Percentiles rank a stretch among this genome's conserved stretches.
These are phyloP conservation scores for Rhabdornis inornatus DNA, from an alignment of 2,113 vertebrate species.

Conservation along the genomic window DNA sequence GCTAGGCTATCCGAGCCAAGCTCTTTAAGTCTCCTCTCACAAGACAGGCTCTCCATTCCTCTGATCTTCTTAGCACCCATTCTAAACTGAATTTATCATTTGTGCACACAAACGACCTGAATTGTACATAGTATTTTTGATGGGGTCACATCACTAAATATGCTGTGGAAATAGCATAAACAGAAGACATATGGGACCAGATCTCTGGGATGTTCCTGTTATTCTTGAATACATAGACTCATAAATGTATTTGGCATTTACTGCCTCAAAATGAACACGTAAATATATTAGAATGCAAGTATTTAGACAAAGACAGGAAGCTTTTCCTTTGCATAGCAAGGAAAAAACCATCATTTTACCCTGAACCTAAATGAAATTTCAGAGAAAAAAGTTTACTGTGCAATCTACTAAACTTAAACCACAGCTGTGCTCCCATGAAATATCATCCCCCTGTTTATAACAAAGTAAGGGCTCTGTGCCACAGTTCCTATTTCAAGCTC, in stretches of 20 bases:
- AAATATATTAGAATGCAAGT: background rate
- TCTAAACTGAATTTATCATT: conserved; percentile 1
- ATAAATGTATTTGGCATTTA: background rate
- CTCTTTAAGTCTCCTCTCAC: conserved; percentile 34
- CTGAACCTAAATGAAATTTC: background rate
- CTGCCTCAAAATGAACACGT: background rate
- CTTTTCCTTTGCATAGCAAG: background rate
- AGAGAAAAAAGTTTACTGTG: background rate
- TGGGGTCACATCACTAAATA: background rate
- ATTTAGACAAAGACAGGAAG: background rate
- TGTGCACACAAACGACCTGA: background rate
- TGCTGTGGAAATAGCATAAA: background rate
- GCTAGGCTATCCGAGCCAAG: conserved; percentile 24
- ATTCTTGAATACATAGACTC: background rate
- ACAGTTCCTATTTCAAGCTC: background rate
- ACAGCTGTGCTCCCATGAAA: background rate
- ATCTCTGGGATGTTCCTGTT: background rate
- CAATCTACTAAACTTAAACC: background rate
- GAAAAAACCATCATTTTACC: background rate
- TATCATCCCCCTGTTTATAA: background rate
- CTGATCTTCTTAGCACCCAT: conserved; percentile 16
- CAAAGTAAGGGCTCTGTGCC: background rate
- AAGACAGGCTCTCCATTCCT: background rate
- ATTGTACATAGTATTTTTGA: background rate
- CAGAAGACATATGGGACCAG: background rate